Evolutionary conservation across 1,140 invertebrate species (phyloP).

Genomic region (Chelonus insularis): DNA sequence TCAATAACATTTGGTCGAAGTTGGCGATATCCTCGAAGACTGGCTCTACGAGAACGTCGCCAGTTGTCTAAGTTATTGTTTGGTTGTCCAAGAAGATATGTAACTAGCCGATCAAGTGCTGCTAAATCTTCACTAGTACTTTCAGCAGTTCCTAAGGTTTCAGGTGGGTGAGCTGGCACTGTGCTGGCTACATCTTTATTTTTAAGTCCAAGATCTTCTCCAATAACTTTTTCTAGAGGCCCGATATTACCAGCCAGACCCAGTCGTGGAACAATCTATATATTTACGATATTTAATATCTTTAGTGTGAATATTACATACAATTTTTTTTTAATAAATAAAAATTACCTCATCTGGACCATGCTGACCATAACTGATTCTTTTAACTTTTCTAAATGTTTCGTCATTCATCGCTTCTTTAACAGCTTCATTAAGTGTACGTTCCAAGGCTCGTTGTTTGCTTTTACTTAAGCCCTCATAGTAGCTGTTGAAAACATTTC

Average conservation of each 20-base stretch:
- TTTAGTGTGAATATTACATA: too few species aligned
- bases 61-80: constrained; percentile 43
- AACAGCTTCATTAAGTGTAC: constrained; percentile 64
- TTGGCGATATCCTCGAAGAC: constrained; percentile 46
- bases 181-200: constrained; percentile 1
- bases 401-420: constrained; percentile 70
- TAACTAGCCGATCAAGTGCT: constrained; percentile 47
- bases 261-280: constrained; percentile 14
- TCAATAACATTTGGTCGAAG: constrained; percentile 35
- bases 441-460: constrained; percentile 47
- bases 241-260: constrained; percentile 3
- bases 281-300: too few species aligned
- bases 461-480: constrained; percentile 49
- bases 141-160: constrained; percentile 28
- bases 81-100: constrained; percentile 45
- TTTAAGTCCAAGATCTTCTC: not conserved
- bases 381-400: constrained; percentile 70
- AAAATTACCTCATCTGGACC: constrained; percentile 65
- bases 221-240: not conserved
- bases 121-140: constrained; percentile 48
- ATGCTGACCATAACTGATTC: constrained; percentile 71
- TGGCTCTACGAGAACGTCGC: constrained; percentile 47
- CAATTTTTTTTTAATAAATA: too few species aligned
- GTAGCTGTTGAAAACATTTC: constrained; percentile 35
- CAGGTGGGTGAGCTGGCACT: constrained; percentile 22